A percentile compares a stretch with the other conserved stretches of the same genome.
These are phyloP conservation scores for Ptychadena robeensis DNA, from an alignment of 2,797 vertebrate genomes.

Conservation along the genomic window DNA sequence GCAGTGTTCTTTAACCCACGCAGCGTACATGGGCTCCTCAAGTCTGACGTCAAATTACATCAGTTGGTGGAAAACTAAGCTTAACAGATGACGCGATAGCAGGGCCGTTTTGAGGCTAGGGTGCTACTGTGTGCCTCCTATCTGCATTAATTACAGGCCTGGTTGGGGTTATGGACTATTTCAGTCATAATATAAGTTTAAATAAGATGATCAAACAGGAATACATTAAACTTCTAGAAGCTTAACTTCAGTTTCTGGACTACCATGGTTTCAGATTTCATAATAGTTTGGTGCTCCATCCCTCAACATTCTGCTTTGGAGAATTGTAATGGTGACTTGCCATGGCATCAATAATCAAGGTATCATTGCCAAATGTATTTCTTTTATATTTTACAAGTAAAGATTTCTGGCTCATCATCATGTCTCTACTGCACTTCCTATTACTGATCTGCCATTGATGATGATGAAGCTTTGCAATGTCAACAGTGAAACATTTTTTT, in stretches of 20 bases:
- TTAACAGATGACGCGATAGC: conserved; percentile 2
- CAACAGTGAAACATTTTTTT: background rate
- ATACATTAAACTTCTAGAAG: background rate
- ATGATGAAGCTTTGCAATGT: too few species aligned
- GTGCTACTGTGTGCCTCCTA: background rate
- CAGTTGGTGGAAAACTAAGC: conserved; percentile 30
- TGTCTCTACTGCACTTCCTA: background rate
- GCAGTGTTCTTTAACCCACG: conserved; percentile 41
- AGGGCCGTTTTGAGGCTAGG: background rate
- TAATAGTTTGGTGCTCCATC: background rate
- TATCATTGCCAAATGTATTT: background rate
- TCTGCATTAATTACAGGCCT: background rate
- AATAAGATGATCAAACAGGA: background rate
- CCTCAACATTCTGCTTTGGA: background rate
- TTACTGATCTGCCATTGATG: background rate
- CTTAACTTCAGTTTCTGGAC: background rate
- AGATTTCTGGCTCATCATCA: background rate
- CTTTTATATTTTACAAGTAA: too few species aligned
- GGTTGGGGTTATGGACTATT: too few species aligned
- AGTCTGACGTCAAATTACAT: conserved; percentile 48
- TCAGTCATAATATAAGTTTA: too few species aligned
- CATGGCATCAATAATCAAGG: background rate
- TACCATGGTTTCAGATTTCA: too few species aligned
- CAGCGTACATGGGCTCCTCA: conserved; percentile 26
- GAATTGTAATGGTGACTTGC: background rate